phyloP scores from a whole-genome alignment of 53 echinoderm and acorn worm genomes.

The Actinopyga echinites region DNA sequence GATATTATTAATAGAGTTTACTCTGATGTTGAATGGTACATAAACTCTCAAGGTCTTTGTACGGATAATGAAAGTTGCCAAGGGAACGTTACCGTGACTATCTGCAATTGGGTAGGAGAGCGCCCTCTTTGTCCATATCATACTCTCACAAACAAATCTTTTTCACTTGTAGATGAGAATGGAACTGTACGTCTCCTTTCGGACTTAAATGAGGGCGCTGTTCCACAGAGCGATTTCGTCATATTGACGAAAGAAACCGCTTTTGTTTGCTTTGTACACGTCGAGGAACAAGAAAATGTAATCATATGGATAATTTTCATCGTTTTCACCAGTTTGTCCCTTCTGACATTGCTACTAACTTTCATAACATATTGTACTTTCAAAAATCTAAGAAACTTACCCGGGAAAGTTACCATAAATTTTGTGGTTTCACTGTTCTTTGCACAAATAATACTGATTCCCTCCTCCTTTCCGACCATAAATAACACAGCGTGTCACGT shows the following conservation, averaged over 20 bases:
- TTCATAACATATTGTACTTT: conserved; percentile 62
- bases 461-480: background rate
- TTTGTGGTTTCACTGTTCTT: conserved; percentile 58
- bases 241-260: background rate
- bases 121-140: background rate
- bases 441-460: conserved; percentile 19
- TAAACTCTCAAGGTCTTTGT: background rate
- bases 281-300: background rate
- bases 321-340: conserved; percentile 51
- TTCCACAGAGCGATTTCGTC: background rate
- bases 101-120: background rate
- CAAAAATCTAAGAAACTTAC: conserved; percentile 52
- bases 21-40: background rate
- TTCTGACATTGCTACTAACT: conserved; percentile 50
- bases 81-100: background rate
- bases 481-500: background rate
- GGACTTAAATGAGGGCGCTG: background rate
- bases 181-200: background rate
- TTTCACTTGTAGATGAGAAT: too few relatives aligned
- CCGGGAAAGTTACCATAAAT: conserved; percentile 60
- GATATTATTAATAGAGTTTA: background rate
- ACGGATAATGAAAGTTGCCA: too few relatives aligned
- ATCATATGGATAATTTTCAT: conserved; percentile 24
- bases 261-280: background rate
- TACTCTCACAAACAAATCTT: background rate